phyloP scores from a whole-genome alignment of 2,113 vertebrate species.

The Ictalurus furcatus region DNA sequence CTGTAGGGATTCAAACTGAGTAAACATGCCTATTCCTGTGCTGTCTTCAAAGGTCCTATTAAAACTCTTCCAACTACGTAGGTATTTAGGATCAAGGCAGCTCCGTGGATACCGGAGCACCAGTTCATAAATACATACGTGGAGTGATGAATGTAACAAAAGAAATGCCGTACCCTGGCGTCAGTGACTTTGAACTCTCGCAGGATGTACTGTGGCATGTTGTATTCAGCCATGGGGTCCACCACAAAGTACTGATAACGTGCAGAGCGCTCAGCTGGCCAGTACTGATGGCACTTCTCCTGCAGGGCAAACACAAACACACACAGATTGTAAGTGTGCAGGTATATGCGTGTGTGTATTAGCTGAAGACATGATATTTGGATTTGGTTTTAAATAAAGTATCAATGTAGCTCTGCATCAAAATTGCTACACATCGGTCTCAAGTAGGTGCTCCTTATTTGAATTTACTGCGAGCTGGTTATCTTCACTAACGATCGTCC shows the following conservation, averaged over 20 bases:
- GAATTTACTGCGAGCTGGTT: neutral
- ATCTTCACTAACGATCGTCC: neutral
- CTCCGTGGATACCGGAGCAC: neutral
- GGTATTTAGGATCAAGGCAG: neutral
- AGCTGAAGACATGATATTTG: neutral
- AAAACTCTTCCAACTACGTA: neutral
- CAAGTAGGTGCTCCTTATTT: neutral
- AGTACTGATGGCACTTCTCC: constrained; percentile 99
- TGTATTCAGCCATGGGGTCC: constrained; percentile 98
- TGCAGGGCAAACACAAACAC: constrained; percentile 54
- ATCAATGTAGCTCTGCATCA: neutral
- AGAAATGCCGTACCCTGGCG: constrained; percentile 77
- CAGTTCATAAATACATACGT: neutral
- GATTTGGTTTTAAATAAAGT: neutral
- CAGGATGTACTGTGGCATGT: constrained; percentile 99
- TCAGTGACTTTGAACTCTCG: constrained; percentile 97
- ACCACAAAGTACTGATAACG: constrained; percentile 98
- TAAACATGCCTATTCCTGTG: neutral
- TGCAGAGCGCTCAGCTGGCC: constrained; percentile 93
- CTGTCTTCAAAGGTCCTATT: neutral
- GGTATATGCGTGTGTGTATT: neutral
- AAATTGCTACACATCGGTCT: neutral
- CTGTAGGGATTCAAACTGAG: neutral
- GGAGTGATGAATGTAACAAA: neutral
- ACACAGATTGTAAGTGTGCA: neutral